Conservation (phyloP, 2,888 invertebrate species). For the Tachystola acroxantha region DNA sequence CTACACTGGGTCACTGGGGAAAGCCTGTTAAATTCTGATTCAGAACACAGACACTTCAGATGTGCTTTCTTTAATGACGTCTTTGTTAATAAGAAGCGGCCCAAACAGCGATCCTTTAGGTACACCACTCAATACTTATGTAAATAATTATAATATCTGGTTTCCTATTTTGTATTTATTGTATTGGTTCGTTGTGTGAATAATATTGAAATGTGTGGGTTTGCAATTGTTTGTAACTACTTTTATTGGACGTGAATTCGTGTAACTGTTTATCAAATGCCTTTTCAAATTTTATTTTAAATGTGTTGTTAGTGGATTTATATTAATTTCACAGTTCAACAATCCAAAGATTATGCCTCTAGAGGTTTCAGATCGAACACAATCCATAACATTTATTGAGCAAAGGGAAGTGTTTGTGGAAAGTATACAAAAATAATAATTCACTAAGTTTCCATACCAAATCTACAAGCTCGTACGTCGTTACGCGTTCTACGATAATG, state of each 20-base stretch:
- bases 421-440: slow-evolving; percentile 9
- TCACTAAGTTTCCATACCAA: slow-evolving; percentile 43
- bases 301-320: no score
- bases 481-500: slow-evolving; percentile 56
- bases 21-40: no score
- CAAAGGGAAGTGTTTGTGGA: slow-evolving; percentile 14
- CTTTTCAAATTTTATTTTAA: no score
- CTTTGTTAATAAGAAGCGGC: slow-evolving; percentile 17
- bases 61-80: background rate
- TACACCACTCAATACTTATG: slow-evolving; percentile 20
- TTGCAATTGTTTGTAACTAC: no score
- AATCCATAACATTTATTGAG: slow-evolving; percentile 19
- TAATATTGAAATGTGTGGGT: no score
- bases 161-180: no score
- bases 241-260: no score
- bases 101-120: slow-evolving; percentile 29
- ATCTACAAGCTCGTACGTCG: slow-evolving; percentile 66
- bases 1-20: slow-evolving; percentile 4
- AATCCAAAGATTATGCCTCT: slow-evolving; percentile 1
- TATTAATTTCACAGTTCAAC: background rate
- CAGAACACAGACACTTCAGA: no score
- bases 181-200: no score
- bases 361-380: background rate
- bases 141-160: no score
- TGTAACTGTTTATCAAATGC: no score